Evolutionary conservation across 2,113 vertebrate genomes (phyloP).

Genomic region (Pardalotus punctatus): DNA sequence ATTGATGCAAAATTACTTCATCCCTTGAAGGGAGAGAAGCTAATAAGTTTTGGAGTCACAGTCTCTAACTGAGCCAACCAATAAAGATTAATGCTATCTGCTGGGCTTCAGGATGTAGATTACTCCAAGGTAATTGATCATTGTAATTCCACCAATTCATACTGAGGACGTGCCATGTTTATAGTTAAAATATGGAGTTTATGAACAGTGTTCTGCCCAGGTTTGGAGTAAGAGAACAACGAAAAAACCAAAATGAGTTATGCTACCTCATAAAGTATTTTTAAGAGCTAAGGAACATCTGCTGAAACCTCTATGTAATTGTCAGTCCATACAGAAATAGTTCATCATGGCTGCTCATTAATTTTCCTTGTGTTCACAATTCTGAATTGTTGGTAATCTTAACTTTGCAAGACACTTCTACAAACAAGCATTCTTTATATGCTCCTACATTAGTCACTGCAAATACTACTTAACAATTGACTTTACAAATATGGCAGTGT

Average conservation of each 20-base stretch:
- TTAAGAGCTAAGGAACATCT: not conserved
- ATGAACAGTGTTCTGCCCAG: not conserved
- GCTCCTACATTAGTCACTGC: not conserved
- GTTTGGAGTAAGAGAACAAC: not conserved
- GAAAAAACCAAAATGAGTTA: not conserved
- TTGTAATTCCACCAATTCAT: not conserved
- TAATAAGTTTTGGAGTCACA: not conserved
- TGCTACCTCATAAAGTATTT: not conserved
- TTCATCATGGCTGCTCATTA: not conserved
- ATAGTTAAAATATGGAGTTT: not conserved
- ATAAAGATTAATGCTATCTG: not conserved
- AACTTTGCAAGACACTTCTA: not conserved
- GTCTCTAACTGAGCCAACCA: not conserved
- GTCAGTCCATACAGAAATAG: not conserved
- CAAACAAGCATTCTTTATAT: not conserved
- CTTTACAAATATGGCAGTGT: not conserved
- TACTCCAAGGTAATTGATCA: not conserved
- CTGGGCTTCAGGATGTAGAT: not conserved
- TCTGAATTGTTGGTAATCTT: not conserved
- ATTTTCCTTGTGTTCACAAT: not conserved
- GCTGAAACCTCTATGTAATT: not conserved
- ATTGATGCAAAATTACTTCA: not conserved
- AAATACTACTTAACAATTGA: not conserved
- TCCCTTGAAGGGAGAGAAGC: not conserved
- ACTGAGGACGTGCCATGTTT: not conserved